These are phyloP conservation scores for Mungos mungo DNA, from an alignment of 2,113 vertebrate genomes.

Conservation along the genomic window DNA sequence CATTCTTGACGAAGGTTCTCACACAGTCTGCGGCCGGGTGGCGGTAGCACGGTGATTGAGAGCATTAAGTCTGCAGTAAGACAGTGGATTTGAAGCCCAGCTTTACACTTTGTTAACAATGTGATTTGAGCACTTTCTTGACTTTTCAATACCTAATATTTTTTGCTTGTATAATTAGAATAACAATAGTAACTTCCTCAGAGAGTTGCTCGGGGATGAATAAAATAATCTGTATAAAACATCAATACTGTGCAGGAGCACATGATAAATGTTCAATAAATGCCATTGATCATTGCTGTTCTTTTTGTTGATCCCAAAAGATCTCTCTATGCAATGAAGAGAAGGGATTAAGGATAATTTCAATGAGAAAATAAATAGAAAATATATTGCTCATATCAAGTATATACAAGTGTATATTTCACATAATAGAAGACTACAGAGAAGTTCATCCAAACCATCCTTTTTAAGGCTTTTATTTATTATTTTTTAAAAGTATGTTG, in stretches of 20 bases:
- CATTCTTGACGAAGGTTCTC: neutral
- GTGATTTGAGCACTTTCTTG: neutral
- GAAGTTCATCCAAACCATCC: neutral
- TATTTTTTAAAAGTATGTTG: neutral
- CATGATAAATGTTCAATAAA: neutral
- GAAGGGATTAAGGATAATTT: neutral
- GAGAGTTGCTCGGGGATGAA: neutral
- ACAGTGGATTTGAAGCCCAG: neutral
- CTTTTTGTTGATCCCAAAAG: neutral
- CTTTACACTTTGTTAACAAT: neutral
- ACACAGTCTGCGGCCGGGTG: neutral
- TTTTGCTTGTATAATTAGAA: neutral
- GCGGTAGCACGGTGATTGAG: neutral
- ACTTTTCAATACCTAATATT: neutral
- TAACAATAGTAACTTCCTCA: neutral
- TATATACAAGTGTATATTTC: neutral
- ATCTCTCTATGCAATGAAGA: neutral
- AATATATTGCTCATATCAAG: neutral
- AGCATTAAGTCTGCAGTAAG: neutral
- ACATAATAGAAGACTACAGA: neutral
- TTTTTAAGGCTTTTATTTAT: neutral
- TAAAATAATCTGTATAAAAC: neutral
- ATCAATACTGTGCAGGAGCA: neutral
- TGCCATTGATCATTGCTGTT: neutral
- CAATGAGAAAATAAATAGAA: neutral